Percentiles rank a stretch among this genome's conserved stretches.
Evolutionary conservation across 2,113 vertebrate genomes (phyloP).

Genomic region (Lontra canadensis): DNA sequence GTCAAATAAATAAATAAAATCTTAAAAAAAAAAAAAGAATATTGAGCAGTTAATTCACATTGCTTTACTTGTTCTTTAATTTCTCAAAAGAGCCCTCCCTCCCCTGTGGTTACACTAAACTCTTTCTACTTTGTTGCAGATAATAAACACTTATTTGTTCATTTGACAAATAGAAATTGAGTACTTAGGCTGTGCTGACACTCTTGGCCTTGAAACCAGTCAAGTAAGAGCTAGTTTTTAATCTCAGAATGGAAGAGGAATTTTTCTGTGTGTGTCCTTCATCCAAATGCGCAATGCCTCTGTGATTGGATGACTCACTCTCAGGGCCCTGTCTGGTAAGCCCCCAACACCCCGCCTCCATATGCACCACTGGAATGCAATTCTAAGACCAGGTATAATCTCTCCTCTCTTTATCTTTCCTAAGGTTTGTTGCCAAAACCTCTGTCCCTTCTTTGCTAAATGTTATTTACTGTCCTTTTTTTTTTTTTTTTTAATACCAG

Average conservation of each 20-base stretch:
- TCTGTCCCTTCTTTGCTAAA: not conserved
- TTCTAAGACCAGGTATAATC: not conserved
- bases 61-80: not conserved
- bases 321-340: not conserved
- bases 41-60: not conserved
- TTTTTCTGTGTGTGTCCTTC: not conserved
- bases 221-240: not conserved
- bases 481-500: not conserved
- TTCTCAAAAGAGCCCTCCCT: not conserved
- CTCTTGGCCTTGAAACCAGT: constrained; percentile 11
- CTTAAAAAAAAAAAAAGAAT: not conserved
- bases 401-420: not conserved
- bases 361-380: not conserved
- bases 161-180: not conserved
- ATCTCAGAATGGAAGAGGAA: not conserved
- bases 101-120: not conserved
- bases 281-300: not conserved
- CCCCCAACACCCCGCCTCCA: not conserved
- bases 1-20: no score
- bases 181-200: not conserved
- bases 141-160: not conserved
- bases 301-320: not conserved
- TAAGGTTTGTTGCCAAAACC: not conserved
- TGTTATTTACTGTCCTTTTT: not conserved
- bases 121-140: constrained; percentile 4